Percentiles rank a stretch among this genome's conserved stretches.
Conservation (phyloP, 1,140 invertebrate species). For the Drosophila orena region DNA sequence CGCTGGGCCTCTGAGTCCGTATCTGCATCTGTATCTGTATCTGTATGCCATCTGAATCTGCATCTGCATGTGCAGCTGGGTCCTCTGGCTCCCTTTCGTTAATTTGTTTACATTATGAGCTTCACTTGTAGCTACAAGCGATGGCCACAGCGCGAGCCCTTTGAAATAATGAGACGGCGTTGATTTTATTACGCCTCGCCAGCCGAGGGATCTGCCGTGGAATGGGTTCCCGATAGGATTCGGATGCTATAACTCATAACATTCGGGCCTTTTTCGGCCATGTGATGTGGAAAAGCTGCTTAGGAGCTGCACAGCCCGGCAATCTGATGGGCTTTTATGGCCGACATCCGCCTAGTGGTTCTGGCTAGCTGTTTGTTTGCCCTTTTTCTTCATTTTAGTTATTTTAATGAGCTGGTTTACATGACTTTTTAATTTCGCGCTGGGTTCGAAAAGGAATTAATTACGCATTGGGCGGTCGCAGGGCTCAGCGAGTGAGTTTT, state of each 20-base stretch:
- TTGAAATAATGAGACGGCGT: conserved; percentile 79
- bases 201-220: conserved; percentile 4
- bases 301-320: conserved; percentile 34
- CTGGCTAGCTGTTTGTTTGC: conserved; percentile 6
- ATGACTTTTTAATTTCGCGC: conserved; percentile 85
- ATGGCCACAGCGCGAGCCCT: conserved; percentile 70
- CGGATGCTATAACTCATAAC: conserved; percentile 59
- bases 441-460: conserved; percentile 83
- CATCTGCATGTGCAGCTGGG: conserved; percentile 7
- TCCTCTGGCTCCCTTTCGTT: conserved; percentile 49
- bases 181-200: conserved; percentile 70
- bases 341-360: conserved; percentile 57
- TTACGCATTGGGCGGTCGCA: conserved; percentile 83
- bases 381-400: conserved; percentile 57
- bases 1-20: neutral
- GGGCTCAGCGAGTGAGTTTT: conserved; percentile 47
- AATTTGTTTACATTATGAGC: conserved; percentile 85
- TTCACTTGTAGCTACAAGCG: conserved; percentile 79
- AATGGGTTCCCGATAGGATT: neutral
- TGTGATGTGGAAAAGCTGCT: conserved; percentile 65
- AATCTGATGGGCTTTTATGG: conserved; percentile 61
- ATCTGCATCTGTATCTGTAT: conserved; percentile 17
- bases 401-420: conserved; percentile 85
- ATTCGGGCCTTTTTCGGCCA: conserved; percentile 52
- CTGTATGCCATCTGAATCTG: conserved; percentile 23